phyloP scores from a whole-genome alignment of 1,140 invertebrate genomes.

The Aphelinus atriplicis region DNA sequence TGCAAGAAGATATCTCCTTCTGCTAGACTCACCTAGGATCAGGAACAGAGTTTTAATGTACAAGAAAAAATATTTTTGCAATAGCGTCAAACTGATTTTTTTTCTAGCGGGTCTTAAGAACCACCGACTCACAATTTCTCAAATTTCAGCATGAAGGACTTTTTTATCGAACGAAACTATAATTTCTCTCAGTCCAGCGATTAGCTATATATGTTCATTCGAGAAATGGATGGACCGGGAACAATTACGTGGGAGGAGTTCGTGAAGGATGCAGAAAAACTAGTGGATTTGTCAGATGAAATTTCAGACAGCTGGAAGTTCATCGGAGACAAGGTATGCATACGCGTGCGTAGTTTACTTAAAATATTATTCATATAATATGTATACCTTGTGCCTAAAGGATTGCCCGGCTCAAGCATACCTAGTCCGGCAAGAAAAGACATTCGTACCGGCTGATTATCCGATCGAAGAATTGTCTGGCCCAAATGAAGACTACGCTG shows the following conservation, averaged over 20 bases:
- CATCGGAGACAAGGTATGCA: conserved; percentile 55
- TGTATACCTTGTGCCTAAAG: conserved; percentile 40
- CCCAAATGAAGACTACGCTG: conserved; percentile 26
- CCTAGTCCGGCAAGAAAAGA: conserved; percentile 51
- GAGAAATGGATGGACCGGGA: conserved; percentile 59
- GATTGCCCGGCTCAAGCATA: conserved; percentile 56
- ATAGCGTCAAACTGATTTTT: too few relatives aligned
- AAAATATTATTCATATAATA: too few relatives aligned
- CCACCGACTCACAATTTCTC: neutral
- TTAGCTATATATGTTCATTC: too few relatives aligned
- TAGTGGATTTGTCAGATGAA: conserved; percentile 51
- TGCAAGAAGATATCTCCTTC: too few relatives aligned
- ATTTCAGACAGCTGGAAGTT: conserved; percentile 60
- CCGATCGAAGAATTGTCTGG: conserved; percentile 41
- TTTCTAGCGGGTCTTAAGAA: too few relatives aligned
- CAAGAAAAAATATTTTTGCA: too few relatives aligned
- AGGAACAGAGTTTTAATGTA: too few relatives aligned
- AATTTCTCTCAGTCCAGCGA: too few relatives aligned
- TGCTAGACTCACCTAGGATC: too few relatives aligned
- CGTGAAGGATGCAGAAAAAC: conserved; percentile 53
- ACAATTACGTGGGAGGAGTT: conserved; percentile 63
- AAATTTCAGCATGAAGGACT: conserved; percentile 20
- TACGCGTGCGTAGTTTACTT: too few relatives aligned
- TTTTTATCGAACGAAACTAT: too few relatives aligned
- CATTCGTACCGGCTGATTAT: conserved; percentile 48